Conservation (phyloP, 2,888 invertebrate genomes). For the Graphium colonna region DNA sequence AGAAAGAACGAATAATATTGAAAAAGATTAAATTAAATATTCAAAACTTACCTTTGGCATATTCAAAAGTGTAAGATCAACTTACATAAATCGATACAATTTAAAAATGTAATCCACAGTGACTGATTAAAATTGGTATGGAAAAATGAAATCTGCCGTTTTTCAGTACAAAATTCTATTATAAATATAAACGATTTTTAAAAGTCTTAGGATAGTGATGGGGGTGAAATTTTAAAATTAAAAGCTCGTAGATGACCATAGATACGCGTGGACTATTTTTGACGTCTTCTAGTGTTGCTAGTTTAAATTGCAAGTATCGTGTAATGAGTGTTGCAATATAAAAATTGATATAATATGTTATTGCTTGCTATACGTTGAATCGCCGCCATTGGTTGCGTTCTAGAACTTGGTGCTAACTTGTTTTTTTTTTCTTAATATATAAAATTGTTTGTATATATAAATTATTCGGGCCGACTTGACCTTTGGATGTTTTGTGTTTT, state of each 20-base stretch:
- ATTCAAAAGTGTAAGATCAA: too few relatives aligned
- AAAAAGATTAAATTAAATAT: too few relatives aligned
- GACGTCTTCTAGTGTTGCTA: not conserved
- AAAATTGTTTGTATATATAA: constrained; percentile 7
- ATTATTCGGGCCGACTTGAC: not conserved
- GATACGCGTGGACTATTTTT: not conserved
- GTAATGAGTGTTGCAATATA: constrained; percentile 23
- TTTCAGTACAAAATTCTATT: constrained; percentile 73
- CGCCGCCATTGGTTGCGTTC: constrained; percentile 11
- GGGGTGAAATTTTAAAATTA: constrained; percentile 2
- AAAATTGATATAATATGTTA: constrained; percentile 18
- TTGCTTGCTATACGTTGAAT: constrained; percentile 14
- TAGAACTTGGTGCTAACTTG: constrained; percentile 20
- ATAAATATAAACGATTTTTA: constrained; percentile 34
- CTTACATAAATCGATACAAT: too few relatives aligned
- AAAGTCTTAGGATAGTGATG: constrained; percentile 25
- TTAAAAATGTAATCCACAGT: constrained; percentile 27
- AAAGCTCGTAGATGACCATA: constrained; percentile 1
- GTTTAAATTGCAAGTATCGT: constrained; percentile 9
- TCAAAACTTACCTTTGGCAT: too few relatives aligned
- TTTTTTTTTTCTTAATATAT: not conserved
- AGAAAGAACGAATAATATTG: too few relatives aligned
- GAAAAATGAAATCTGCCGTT: constrained; percentile 50
- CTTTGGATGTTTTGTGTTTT: not conserved
- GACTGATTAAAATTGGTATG: constrained; percentile 22